Conservation (phyloP, 1,140 invertebrate genomes). For the Diprion similis region DNA sequence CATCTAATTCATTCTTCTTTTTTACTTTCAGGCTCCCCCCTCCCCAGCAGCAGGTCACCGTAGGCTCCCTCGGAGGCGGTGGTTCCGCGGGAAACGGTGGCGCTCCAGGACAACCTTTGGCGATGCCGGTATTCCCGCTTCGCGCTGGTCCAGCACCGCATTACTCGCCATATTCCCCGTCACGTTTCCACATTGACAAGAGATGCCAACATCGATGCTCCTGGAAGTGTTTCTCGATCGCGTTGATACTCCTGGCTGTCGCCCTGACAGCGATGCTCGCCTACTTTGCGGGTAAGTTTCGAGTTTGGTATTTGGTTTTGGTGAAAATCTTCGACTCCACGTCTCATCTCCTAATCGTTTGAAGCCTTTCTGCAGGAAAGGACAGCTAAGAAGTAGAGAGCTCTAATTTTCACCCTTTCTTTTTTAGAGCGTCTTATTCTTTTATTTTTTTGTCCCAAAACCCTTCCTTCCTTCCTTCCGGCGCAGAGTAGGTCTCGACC, state of each 20-base stretch:
- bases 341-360: not conserved
- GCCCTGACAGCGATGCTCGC: slow-evolving; percentile 89
- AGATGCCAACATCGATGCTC: slow-evolving; percentile 90
- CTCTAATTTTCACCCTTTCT: slow-evolving; percentile 22
- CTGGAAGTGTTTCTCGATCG: slow-evolving; percentile 93
- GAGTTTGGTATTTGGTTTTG: slow-evolving; percentile 9
- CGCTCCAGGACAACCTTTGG: slow-evolving; percentile 65
- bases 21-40: slow-evolving; percentile 59
- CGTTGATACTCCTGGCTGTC: slow-evolving; percentile 87
- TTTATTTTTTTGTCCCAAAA: not conserved
- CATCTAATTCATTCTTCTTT: not conserved
- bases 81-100: slow-evolving; percentile 58
- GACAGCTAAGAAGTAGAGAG: not conserved
- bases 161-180: slow-evolving; percentile 85
- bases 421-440: slow-evolving; percentile 30
- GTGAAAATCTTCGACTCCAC: slow-evolving; percentile 18
- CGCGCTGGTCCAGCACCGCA: slow-evolving; percentile 75
- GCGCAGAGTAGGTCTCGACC: not conserved
- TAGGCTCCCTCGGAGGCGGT: slow-evolving; percentile 50
- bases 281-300: slow-evolving; percentile 90
- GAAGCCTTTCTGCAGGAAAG: not conserved
- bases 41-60: slow-evolving; percentile 61
- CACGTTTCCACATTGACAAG: slow-evolving; percentile 93
- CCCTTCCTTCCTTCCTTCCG: not conserved
- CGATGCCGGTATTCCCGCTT: slow-evolving; percentile 82